Conservation (phyloP, 2,888 invertebrate genomes). For the Watsonalla binaria region DNA sequence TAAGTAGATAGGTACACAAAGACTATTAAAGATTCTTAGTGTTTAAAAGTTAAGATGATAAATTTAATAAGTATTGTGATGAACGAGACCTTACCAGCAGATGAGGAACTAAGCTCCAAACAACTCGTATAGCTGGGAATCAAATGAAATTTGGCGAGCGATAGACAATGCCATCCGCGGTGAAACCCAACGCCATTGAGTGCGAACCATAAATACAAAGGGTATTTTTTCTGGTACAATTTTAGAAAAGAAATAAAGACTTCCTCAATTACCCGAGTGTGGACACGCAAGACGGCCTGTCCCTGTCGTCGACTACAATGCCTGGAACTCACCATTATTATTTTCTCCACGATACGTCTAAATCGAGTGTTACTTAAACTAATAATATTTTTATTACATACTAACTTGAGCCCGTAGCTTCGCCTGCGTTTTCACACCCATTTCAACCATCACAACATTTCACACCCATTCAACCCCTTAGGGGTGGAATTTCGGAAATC, state of each 20-base stretch:
- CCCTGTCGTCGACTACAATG: conserved; percentile 1
- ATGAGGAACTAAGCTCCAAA: conserved; percentile 13
- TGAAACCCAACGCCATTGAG: conserved; percentile 27
- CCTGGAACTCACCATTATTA: conserved; percentile 2
- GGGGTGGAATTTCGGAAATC: no score
- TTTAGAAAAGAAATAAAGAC: conserved; percentile 49
- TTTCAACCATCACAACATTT: no score
- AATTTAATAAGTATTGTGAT: neutral
- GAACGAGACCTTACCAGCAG: neutral
- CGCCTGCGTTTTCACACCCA: no score
- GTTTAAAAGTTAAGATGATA: neutral
- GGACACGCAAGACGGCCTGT: conserved; percentile 36
- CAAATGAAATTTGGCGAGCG: conserved; percentile 32
- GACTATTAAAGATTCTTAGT: no score
- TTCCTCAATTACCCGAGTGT: conserved; percentile 64
- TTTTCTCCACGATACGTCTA: neutral
- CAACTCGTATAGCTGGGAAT: conserved; percentile 29
- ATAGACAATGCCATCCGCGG: conserved; percentile 32
- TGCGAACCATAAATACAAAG: conserved; percentile 8
- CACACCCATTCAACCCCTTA: no score
- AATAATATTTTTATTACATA: no score
- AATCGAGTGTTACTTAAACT: no score
- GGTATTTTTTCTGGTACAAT: conserved; percentile 25
- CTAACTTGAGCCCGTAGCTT: no score
- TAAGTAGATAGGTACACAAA: no score